These are phyloP conservation scores for Cheiracanthium punctorium DNA, from an alignment of 2,888 invertebrate genomes.

Conservation along the genomic window DNA sequence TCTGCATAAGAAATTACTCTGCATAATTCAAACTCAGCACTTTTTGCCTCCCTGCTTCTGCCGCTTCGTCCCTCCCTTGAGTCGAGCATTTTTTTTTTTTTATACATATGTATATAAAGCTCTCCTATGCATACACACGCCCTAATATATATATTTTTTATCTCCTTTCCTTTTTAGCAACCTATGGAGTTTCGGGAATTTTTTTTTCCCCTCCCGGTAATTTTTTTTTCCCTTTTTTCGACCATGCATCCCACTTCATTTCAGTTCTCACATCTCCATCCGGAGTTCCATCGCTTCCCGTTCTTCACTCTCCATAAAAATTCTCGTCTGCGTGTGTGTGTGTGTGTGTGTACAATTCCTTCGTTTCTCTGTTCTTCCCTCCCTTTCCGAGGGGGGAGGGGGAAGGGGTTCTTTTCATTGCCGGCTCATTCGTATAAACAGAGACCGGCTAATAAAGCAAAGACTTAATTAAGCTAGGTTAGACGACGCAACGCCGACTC, in stretches of 20 bases:
- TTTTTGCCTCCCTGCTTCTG: constrained; percentile 39
- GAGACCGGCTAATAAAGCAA: constrained; percentile 68
- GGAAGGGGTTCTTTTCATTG: constrained; percentile 42
- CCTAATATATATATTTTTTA: constrained; percentile 64
- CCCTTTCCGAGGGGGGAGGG: constrained; percentile 6
- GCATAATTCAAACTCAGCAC: constrained; percentile 70
- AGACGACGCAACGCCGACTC: constrained; percentile 51
- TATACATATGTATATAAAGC: constrained; percentile 43
- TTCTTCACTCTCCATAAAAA: constrained; percentile 24
- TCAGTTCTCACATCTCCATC: constrained; percentile 54
- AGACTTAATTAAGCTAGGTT: constrained; percentile 67
- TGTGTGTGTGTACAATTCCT: background rate
- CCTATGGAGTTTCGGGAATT: background rate
- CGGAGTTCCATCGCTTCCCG: constrained; percentile 19
- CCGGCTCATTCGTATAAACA: constrained; percentile 57
- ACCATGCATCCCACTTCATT: constrained; percentile 50
- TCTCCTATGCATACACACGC: constrained; percentile 41
- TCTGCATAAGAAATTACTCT: constrained; percentile 70
- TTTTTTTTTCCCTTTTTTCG: constrained; percentile 27
- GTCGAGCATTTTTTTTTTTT: constrained; percentile 42
- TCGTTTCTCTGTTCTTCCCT: background rate
- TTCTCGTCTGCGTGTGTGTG: background rate
- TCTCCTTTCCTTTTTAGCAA: constrained; percentile 34
- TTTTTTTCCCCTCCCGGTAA: constrained; percentile 7
- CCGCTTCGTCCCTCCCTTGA: background rate